Base-by-base conservation (phyloP, 2,113 vertebrate species). In the Sinocyclocheilus rhinocerous region DNA sequence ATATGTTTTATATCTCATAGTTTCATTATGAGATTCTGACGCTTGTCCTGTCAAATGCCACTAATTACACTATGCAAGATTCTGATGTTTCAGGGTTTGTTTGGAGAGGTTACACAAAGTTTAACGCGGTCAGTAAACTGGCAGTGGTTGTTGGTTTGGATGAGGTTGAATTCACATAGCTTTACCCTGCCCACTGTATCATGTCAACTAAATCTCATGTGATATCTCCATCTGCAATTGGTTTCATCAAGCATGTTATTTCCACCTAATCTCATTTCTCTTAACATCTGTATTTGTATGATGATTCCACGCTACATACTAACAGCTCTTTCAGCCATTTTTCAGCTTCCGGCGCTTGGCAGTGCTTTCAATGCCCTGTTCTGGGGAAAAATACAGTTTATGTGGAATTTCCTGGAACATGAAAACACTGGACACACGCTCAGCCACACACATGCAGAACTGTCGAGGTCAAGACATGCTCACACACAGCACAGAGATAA, bases 371-470 rank as follows among this genome's bases (percentile, higher is more conserved):
- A 29, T 73, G 77, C 67, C 33, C 50, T 33, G 78, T 72, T 83
- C 16, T n/a, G 6, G 45, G 42, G 10, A 1, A 70, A 86, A 73
- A 70, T 48, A 20, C 50, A 18, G 65, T n/a, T 80, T 80, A 73
- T 70, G 75, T 67, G 87, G 77, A 81, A 81, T 85, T 88, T 85
- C 87, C 87, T 85, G 78, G 39, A 75, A 39, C 76, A n/a, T 50
- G 20, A 55, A 84, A 77, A 39, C 15, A 63, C 67, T 59, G 45
- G 33, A 73, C 26, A 76, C 42, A 57, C 15, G 29, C 29, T 83
- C 36, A 63, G 80, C 20, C 83, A 78, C 84, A 69, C 48, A 42
- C 75, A 61, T 8, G 15, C 59, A 73, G 16, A 72, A 57, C 65
- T 48, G 69, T 20, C 6, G 69, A 75, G 67, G 77, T 69, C 20